Evolutionary conservation across 37 sponge, comb jelly and placozoan genomes (phyloP).

Genomic region (Eunapius fragilis): DNA sequence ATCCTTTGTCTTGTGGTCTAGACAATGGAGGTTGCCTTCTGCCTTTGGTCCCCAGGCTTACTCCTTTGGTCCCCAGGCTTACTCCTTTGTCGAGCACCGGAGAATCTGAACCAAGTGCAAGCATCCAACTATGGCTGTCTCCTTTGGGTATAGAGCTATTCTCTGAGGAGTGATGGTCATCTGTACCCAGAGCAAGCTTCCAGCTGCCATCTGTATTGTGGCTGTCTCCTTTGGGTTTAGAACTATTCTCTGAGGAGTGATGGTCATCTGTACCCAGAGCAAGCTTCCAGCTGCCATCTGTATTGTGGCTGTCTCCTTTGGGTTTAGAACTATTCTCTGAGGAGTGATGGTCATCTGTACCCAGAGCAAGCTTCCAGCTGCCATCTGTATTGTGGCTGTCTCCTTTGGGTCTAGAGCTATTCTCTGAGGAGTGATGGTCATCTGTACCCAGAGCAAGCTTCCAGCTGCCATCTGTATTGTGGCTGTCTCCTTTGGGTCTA

Average conservation of each 20-base stretch:
- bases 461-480: neutral
- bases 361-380: neutral
- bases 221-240: neutral
- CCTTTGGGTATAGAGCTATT: neutral
- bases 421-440: neutral
- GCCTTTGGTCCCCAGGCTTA: neutral
- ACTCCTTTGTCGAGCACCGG: neutral
- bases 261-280: neutral
- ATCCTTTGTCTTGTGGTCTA: neutral
- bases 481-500: neutral
- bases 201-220: neutral
- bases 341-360: neutral
- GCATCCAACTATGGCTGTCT: neutral
- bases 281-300: neutral
- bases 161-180: neutral
- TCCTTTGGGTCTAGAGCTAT: neutral
- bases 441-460: neutral
- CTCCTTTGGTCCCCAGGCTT: neutral
- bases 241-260: neutral
- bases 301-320: neutral
- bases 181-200: neutral
- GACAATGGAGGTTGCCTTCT: neutral
- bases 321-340: neutral
- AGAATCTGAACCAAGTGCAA: neutral
- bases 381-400: neutral